A percentile compares a stretch with the other conserved stretches of the same genome.
These are phyloP conservation scores for Spisula subtruncata DNA, from an alignment of 2,888 invertebrate genomes.

Conservation along the genomic window DNA sequence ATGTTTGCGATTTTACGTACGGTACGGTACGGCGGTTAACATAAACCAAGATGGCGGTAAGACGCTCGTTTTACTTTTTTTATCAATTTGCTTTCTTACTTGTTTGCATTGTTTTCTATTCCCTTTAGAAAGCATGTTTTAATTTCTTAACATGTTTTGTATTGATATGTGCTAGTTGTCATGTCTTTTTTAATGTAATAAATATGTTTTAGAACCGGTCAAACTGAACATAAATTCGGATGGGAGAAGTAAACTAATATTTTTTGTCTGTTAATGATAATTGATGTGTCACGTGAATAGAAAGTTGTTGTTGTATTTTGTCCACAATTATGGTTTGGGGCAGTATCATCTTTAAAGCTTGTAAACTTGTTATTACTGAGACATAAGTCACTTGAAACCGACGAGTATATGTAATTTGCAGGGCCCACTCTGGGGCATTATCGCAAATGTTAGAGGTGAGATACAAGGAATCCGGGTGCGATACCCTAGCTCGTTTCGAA, in stretches of 20 bases:
- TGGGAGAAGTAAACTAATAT: background rate
- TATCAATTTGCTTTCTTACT: background rate
- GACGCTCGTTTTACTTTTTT: background rate
- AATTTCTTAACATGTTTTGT: background rate
- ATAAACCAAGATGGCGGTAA: constrained; percentile 11
- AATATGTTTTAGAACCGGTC: background rate
- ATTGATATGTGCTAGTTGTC: background rate
- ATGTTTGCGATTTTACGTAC: background rate
- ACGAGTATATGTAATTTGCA: too few species aligned
- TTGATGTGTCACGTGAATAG: too few species aligned
- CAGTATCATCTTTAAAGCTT: too few species aligned
- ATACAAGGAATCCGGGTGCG: too few species aligned
- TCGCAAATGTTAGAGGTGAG: too few species aligned
- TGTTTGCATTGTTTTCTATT: background rate
- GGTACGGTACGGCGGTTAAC: background rate
- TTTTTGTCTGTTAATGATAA: too few species aligned
- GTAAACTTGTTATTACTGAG: too few species aligned
- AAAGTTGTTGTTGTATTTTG: too few species aligned
- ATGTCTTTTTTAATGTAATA: background rate
- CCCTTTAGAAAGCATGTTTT: background rate
- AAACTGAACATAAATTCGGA: background rate
- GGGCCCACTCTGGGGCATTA: too few species aligned
- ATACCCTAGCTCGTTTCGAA: too few species aligned
- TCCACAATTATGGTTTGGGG: too few species aligned
- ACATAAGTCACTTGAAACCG: too few species aligned